phyloP scores from a whole-genome alignment of 2,797 vertebrate species.

The Apodemus agrarius region DNA sequence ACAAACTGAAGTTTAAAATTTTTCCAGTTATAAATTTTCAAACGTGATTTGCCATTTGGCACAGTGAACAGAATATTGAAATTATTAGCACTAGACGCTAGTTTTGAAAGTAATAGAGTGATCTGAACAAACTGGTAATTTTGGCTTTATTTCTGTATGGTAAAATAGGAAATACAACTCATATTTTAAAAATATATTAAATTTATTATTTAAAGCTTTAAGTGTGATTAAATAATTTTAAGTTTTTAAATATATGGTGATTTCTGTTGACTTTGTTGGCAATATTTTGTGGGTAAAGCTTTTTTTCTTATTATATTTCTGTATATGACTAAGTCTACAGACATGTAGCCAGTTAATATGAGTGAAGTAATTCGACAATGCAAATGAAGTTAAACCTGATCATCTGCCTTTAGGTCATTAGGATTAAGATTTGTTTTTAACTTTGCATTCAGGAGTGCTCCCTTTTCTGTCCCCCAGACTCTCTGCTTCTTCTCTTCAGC shows the following conservation, averaged over 20 bases:
- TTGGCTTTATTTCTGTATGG: background rate
- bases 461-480: background rate
- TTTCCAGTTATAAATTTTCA: background rate
- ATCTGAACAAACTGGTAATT: background rate
- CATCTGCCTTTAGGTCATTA: background rate
- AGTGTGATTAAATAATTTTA: background rate
- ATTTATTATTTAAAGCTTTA: background rate
- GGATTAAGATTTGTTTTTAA: background rate
- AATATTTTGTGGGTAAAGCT: background rate
- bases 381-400: background rate
- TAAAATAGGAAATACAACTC: background rate
- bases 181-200: background rate
- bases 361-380: background rate
- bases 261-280: conserved; percentile 56
- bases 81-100: background rate
- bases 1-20: background rate
- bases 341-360: background rate
- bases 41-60: background rate
- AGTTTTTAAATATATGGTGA: background rate
- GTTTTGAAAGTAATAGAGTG: background rate
- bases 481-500: background rate
- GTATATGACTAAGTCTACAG: background rate
- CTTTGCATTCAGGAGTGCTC: background rate
- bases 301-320: background rate
- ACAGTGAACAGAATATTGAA: background rate